phyloP scores from a whole-genome alignment of 1,140 invertebrate genomes.

The Leucophenga varia region DNA sequence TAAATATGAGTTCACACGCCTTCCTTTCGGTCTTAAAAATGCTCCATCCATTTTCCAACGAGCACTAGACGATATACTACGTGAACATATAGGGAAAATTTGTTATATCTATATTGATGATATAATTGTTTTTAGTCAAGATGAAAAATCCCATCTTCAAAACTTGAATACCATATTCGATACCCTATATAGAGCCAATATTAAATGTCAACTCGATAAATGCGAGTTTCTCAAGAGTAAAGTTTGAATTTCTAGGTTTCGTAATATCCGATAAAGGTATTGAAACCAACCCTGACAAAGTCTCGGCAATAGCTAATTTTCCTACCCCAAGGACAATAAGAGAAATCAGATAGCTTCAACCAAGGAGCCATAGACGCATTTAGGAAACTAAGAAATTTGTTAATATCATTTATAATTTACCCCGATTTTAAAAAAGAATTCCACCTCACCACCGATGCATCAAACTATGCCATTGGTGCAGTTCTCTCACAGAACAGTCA shows the following conservation, averaged over 20 bases:
- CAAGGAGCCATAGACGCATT: slow-evolving; percentile 28
- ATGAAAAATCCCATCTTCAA: slow-evolving; percentile 9
- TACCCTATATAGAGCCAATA: slow-evolving; percentile 16
- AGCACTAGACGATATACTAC: no score
- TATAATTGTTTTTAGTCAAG: slow-evolving; percentile 10
- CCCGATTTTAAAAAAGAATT: slow-evolving; percentile 46
- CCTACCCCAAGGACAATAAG: slow-evolving; percentile 29
- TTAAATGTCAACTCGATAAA: slow-evolving; percentile 35
- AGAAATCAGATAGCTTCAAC: slow-evolving; percentile 28
- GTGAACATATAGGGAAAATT: no score
- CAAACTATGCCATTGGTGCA: slow-evolving; percentile 34
- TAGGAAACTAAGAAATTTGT: slow-evolving; percentile 26
- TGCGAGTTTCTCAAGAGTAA: slow-evolving; percentile 24
- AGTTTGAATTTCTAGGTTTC: slow-evolving; percentile 32
- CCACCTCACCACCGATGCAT: slow-evolving; percentile 43
- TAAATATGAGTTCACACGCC: slow-evolving; percentile 46
- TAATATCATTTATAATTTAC: slow-evolving; percentile 46
- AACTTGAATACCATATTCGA: slow-evolving; percentile 25
- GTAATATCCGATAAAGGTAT: slow-evolving; percentile 27
- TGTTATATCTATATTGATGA: no score
- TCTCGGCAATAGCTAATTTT: slow-evolving; percentile 24
- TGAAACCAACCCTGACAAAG: slow-evolving; percentile 22
- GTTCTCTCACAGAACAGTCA: slow-evolving; percentile 40
- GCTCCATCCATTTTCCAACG: no score
- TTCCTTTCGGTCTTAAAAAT: no score